Evolutionary conservation across 2,888 invertebrate species (phyloP), one percentile per base, ranked within the genome.

Genomic region (Endomychus coccineus): DNA sequence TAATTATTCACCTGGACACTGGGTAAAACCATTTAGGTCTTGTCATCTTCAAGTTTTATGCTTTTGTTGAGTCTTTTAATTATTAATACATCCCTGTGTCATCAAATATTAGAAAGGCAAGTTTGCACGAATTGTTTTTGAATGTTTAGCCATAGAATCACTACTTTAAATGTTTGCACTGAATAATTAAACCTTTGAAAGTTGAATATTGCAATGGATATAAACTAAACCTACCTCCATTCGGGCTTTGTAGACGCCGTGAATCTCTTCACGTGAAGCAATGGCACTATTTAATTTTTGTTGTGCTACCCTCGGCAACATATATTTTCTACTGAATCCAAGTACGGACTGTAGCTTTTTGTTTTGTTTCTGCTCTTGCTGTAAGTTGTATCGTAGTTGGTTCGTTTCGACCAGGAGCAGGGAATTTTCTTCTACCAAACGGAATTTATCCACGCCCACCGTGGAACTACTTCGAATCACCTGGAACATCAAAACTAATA

Each of bases 391-490:
- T 17, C 87, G 74, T 24, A 90, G 60, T 37, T 73, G 74, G 56
- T 89, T 88, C 13, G 89, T 77, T 62, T 91, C 90, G 2, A 77
- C 71, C 17, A 90, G 69, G 3, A 92, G 69, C 0, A 75, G 66
- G 19, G 84, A 76, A 61, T 91, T 91, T 55, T 92, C 88, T 57
- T 77, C 68, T 12, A 71, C 60, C 31, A 67, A 58, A 28, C 61
- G 53, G 4, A 63, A 45, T 64, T 68, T 68, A 56, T 63, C 61
- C 41, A 50, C 58, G 51, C 54, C 64, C 14, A 58, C 49, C 22
- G 53, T 49, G 13, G 56, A 53, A 1, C 56, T 55, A 34, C 56
- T 55, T 43, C 62, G 63, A 5, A 54, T 48, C 4, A 61, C 59
- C 71, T 71, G 46, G 2, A 5, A n/a, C n/a, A n/a, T n/a, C n/a